Evolutionary conservation across 2,888 invertebrate genomes (phyloP).

Genomic region (Uloborus plumipes): DNA sequence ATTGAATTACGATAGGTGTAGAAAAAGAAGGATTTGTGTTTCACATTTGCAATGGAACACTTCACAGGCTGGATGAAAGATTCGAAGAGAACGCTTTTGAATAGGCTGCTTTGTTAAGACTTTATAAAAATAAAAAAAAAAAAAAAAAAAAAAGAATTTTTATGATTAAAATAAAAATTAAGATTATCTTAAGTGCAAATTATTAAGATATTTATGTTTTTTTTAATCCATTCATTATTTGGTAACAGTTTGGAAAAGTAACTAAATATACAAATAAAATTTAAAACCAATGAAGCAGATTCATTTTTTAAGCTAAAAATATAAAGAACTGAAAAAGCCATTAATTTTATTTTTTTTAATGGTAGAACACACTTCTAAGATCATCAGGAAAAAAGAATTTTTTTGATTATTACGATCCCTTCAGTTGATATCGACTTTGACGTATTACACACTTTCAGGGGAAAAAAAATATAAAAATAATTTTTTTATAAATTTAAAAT

Average conservation of each 20-base stretch:
- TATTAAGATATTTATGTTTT: no score
- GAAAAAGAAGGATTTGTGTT: no score
- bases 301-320: conserved; percentile 12
- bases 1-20: no score
- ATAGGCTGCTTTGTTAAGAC: not conserved
- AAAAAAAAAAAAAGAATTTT: not conserved
- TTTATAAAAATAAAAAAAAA: not conserved
- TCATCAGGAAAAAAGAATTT: not conserved
- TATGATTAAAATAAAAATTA: no score
- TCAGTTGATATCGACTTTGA: not conserved
- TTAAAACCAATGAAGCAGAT: conserved; percentile 5
- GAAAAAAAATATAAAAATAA: not conserved
- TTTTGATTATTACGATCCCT: not conserved
- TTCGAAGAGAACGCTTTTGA: not conserved
- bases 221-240: not conserved
- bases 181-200: no score
- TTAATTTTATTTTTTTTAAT: not conserved
- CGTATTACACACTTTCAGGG: not conserved
- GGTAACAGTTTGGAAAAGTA: not conserved
- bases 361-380: not conserved
- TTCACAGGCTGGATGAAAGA: not conserved
- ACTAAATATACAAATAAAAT: not conserved
- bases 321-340: conserved; percentile 8
- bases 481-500: not conserved
- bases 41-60: no score